Evolutionary conservation across 2,113 vertebrate genomes (phyloP).

Genomic region (Aegotheles bennettii): DNA sequence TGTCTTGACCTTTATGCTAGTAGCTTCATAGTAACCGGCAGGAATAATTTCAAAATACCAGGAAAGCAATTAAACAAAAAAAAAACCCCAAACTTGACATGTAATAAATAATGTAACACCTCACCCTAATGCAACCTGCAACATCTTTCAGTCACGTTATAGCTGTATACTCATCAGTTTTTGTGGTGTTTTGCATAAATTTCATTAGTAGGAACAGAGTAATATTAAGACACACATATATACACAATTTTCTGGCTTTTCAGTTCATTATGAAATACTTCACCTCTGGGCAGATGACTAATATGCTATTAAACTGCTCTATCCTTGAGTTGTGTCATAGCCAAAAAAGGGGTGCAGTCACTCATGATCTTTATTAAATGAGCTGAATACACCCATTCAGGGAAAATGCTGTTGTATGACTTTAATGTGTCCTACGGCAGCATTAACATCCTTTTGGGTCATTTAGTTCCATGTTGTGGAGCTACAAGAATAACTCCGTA

Average conservation of each 20-base stretch:
- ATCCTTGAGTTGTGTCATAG: slow-evolving; percentile 29
- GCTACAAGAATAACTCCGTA: not conserved
- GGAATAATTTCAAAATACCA: slow-evolving; percentile 9
- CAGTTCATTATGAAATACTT: slow-evolving; percentile 62
- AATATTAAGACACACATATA: slow-evolving; percentile 39
- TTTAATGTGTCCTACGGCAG: slow-evolving; percentile 34
- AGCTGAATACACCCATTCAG: slow-evolving; percentile 50
- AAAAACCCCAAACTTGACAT: not conserved
- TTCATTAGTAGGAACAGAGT: slow-evolving; percentile 10
- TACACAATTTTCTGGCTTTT: slow-evolving; percentile 34
- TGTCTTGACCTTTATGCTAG: not conserved
- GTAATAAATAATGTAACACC: slow-evolving; percentile 25
- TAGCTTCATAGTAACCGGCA: not conserved
- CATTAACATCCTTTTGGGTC: slow-evolving; percentile 21
- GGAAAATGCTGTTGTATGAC: slow-evolving; percentile 8
- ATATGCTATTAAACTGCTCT: slow-evolving; percentile 66
- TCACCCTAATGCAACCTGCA: not conserved
- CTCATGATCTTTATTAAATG: slow-evolving; percentile 51
- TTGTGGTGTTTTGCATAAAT: slow-evolving; percentile 39
- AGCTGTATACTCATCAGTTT: not conserved
- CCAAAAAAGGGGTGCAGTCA: slow-evolving; percentile 61
- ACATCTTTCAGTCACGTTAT: not conserved
- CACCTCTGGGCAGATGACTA: slow-evolving; percentile 67
- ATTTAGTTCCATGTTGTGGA: not conserved
- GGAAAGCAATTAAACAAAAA: not conserved